A percentile compares a stretch with the other conserved stretches of the same genome.
These are phyloP conservation scores for Trissolcus basalis DNA, from an alignment of 1,140 invertebrate genomes.

Conservation along the genomic window DNA sequence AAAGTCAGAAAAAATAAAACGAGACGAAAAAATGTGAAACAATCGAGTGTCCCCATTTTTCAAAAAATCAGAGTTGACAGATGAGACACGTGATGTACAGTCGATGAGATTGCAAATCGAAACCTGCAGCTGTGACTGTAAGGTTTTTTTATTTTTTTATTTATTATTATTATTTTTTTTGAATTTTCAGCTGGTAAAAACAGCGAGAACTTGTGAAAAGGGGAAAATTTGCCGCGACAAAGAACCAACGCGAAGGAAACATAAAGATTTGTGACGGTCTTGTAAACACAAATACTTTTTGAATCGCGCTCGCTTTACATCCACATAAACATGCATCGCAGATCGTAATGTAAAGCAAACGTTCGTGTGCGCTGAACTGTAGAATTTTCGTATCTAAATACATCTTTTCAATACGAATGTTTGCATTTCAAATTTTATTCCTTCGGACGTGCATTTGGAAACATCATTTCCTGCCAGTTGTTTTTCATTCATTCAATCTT, in stretches of 20 bases:
- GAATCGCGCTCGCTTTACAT: slow-evolving; percentile 18
- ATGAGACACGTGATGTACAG: slow-evolving; percentile 2
- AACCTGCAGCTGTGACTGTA: slow-evolving; percentile 4
- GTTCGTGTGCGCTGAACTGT: neutral
- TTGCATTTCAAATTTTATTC: neutral
- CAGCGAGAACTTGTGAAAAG: slow-evolving; percentile 3
- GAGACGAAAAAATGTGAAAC: too few relatives aligned
- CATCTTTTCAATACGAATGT: neutral
- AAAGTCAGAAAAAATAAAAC: too few relatives aligned
- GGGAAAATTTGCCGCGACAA: slow-evolving; percentile 17
- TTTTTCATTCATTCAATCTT: too few relatives aligned
- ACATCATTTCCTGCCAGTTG: too few relatives aligned
- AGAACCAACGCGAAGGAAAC: slow-evolving; percentile 18
- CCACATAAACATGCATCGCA: slow-evolving; percentile 12
- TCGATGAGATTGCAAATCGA: slow-evolving; percentile 30
- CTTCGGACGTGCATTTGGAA: too few relatives aligned
- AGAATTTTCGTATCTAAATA: neutral
- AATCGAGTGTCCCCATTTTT: too few relatives aligned
- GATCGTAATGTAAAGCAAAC: slow-evolving; percentile 11
- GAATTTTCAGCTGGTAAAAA: slow-evolving; percentile 3
- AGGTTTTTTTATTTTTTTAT: too few relatives aligned
- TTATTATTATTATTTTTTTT: too few relatives aligned
- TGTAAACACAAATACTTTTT: slow-evolving; percentile 11
- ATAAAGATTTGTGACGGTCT: slow-evolving; percentile 20
- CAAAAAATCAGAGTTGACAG: too few relatives aligned